A percentile compares a stretch with the other conserved stretches of the same genome.
phyloP scores from a whole-genome alignment of 2,113 vertebrate genomes.

The Trematomus loennbergii region DNA sequence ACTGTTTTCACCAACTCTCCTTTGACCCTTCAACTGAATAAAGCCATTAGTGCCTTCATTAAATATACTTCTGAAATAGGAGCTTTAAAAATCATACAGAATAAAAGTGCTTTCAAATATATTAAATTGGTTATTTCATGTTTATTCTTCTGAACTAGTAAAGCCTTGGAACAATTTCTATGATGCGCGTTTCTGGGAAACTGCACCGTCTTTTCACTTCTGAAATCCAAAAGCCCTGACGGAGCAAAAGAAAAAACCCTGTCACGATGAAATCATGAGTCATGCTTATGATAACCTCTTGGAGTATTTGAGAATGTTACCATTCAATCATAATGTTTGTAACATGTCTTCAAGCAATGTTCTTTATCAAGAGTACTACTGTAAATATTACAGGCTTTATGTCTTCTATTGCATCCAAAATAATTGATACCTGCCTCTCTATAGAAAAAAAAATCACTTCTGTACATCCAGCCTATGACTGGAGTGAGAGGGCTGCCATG shows the following conservation, averaged over 20 bases:
- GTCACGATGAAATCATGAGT: background rate
- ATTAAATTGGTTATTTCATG: background rate
- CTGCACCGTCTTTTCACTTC: background rate
- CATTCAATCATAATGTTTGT: slow-evolving; percentile 25
- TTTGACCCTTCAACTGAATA: background rate
- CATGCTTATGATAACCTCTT: slow-evolving; percentile 18
- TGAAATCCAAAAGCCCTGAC: background rate
- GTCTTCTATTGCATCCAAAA: slow-evolving; percentile 60
- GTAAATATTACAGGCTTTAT: slow-evolving; percentile 78
- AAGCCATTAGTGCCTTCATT: slow-evolving; percentile 36
- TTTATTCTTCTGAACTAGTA: background rate
- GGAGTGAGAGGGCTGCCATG: slow-evolving; percentile 49
- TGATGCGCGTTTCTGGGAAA: background rate
- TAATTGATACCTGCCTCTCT: slow-evolving; percentile 45
- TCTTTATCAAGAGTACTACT: slow-evolving; percentile 39
- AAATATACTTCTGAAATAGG: slow-evolving; percentile 15
- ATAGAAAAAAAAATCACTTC: slow-evolving; percentile 78
- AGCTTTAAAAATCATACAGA: slow-evolving; percentile 31
- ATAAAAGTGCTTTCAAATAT: slow-evolving; percentile 50
- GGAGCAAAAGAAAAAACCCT: background rate
- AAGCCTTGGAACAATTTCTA: slow-evolving; percentile 3
- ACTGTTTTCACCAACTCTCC: slow-evolving; percentile 1
- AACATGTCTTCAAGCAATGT: slow-evolving; percentile 30
- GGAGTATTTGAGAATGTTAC: background rate
- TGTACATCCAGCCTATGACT: slow-evolving; percentile 58